Base-by-base conservation (phyloP, 2,888 invertebrate genomes). In the Blastobasis adustella region DNA sequence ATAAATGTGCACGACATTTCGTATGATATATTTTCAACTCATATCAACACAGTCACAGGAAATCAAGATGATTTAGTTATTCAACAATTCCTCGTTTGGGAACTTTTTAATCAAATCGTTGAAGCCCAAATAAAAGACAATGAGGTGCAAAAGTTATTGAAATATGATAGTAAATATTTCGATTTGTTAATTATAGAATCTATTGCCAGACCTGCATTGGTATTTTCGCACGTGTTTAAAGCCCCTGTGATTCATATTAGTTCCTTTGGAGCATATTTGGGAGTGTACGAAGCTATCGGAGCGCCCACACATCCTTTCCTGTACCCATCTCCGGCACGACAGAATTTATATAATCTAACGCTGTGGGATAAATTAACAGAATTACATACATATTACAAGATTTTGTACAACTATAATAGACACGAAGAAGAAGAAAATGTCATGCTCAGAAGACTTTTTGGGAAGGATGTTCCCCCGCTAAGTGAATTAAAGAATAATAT, bases 131-230 rank as follows among this genome's bases (percentile, higher is more conserved):
- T 59, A 5, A 8, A 39, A 6, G 45, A 10, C 0, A 46, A 45
- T 1, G 53, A 53, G 38, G 39, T 61, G 7, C 41, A 50, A 46
- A 44, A 44, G 5, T 48, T 60, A 4, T 10, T 69, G 1, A 48
- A 51, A 1, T 47, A 61, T 49, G 53, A 63, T 40, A 58, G 58
- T 5, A 52, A 57, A 36, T 53, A 54, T 5, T 63, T 72, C 57
- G 76, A 82, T 65, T 52, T 82, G 7, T 4, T 82, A 1, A 38
- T 80, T 0, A 4, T 65, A 4, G 80, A 81, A 65, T 65, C 70
- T 5, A 62, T 53, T 46, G 41, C 57, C 0, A 58, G 63, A 47
- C 58, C 68, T 5, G 57, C 65, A 0, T 51, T 76, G 37, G 63
- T 63, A 1, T 64, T 70, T 8, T 60, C 70, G 0, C 66, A 79